Base-by-base conservation (phyloP, 2,888 invertebrate genomes). In the Caenorhabditis sinica region DNA sequence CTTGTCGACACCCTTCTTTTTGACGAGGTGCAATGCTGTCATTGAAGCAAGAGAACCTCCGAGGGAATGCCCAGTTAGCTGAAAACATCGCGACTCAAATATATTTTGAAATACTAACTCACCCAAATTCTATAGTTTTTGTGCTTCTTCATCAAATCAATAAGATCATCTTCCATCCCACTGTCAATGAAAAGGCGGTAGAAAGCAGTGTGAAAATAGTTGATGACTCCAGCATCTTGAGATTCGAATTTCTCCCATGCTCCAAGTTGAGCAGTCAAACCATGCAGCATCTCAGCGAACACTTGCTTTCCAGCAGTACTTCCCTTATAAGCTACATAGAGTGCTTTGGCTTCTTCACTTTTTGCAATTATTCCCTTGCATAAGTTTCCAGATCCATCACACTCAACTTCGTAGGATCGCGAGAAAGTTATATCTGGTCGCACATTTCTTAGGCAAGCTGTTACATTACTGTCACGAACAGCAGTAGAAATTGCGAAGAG, bases 181-280 rank as follows among this genome's bases (percentile, higher is more conserved):
- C 88, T 89, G 17, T 92, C 90, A 25, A 92, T 69, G 83, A 92
- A 92, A 11, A 92, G 86, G 25, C 77, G 61, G 17, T 86, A 85
- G 83, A 91, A 92, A 4, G 92, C 92, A 2, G 85, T 85, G 71
- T 92, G 89, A 88, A 92, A 92, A 53, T 92, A 92, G 28, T 91
- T 92, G 86, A 92, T 92, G 9, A 92, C 92, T 36, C 92, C 92
- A n/a, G 90, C 89, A 25, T 86, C 86, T n/a, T 82, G 49, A 20
- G 83, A 84, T 45, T 89, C 91, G 60, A 92, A 92, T 72, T 92
- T 92, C 82, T 92, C 92, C 92, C 92, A 92, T 11, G 92, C 92
- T 13, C 92, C 92, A 25, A 92, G 74, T 73, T 92, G 92, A 15
- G 92, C 92, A 6, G 90, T 92, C 25, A 92, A 76, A 17, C 91